Conservation (phyloP, 64 coral and sea anemone genomes). For the Montipora efflorescens region DNA sequence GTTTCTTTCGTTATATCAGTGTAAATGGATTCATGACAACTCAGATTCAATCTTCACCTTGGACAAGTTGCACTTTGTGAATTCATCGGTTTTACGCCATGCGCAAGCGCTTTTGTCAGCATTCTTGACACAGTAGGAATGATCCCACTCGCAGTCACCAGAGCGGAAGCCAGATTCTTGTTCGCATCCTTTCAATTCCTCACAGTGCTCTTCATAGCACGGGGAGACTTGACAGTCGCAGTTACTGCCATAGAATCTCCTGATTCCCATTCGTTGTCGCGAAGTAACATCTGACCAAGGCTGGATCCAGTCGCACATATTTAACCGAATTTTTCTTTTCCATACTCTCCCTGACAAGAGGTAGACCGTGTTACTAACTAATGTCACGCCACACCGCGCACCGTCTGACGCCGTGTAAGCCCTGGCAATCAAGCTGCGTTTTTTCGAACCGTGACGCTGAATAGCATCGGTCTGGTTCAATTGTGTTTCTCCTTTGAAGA, state of each 20-base stretch:
- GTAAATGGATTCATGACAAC: neutral
- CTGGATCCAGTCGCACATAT: conserved; percentile 18
- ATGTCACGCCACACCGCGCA: conserved; percentile 22
- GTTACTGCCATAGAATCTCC: conserved; percentile 40
- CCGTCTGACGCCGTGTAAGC: conserved; percentile 5
- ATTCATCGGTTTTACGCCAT: conserved; percentile 22
- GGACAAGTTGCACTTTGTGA: conserved; percentile 1
- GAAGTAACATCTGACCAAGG: conserved; percentile 24
- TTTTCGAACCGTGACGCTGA: conserved; percentile 10
- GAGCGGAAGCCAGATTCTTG: neutral
- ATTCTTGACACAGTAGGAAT: conserved; percentile 42
- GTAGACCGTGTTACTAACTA: conserved; percentile 27
- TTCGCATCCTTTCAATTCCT: neutral
- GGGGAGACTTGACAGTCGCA: conserved; percentile 43
- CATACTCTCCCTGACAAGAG: conserved; percentile 24
- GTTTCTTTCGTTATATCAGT: neutral
- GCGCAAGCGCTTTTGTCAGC: conserved; percentile 15
- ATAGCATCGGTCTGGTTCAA: conserved; percentile 23
- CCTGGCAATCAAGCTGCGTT: conserved; percentile 23
- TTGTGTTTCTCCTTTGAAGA: conserved; percentile 6
- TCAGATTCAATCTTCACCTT: neutral
- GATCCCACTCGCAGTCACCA: conserved; percentile 27
- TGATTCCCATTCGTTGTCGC: conserved; percentile 50
- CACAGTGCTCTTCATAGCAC: conserved; percentile 26
- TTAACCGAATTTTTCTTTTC: conserved; percentile 15